Percentiles rank a stretch among this genome's conserved stretches.
These are phyloP conservation scores for Actinia equina DNA, from an alignment of 64 coral and sea anemone genomes.

Conservation along the genomic window DNA sequence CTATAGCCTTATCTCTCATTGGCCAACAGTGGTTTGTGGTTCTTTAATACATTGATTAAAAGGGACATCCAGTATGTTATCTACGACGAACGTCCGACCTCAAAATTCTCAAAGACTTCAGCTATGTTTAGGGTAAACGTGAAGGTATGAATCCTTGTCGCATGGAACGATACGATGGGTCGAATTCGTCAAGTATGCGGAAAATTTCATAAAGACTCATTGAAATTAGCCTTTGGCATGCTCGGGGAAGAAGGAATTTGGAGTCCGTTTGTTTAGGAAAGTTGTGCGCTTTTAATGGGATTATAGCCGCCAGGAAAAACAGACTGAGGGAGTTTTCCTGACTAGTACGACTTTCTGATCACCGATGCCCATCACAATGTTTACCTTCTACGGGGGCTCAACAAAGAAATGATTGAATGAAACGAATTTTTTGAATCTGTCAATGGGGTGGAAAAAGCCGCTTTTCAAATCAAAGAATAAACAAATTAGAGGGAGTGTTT, in stretches of 20 bases:
- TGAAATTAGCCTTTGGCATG: background rate
- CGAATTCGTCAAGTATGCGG: background rate
- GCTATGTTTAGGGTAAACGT: background rate
- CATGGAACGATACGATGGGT: background rate
- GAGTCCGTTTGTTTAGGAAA: background rate
- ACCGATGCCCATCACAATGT: background rate
- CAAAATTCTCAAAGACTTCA: background rate
- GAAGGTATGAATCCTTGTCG: background rate
- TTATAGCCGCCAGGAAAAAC: background rate
- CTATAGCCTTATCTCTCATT: background rate
- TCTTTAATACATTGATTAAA: background rate
- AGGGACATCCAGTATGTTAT: background rate
- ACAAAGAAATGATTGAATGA: background rate
- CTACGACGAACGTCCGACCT: background rate
- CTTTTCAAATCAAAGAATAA: background rate
- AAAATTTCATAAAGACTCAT: background rate
- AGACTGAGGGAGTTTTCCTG: background rate
- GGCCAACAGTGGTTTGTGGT: background rate
- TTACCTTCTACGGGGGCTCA: background rate
- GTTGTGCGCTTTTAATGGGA: background rate
- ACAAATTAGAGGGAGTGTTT: background rate
- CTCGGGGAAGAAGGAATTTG: background rate
- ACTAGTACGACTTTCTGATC: background rate
- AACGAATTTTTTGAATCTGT: background rate
- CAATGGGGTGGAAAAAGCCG: background rate